Evolutionary conservation across 53 echinoderm and acorn worm genomes (phyloP), one percentile per base, ranked within the genome.

Genomic region (Luidia sarsii): DNA sequence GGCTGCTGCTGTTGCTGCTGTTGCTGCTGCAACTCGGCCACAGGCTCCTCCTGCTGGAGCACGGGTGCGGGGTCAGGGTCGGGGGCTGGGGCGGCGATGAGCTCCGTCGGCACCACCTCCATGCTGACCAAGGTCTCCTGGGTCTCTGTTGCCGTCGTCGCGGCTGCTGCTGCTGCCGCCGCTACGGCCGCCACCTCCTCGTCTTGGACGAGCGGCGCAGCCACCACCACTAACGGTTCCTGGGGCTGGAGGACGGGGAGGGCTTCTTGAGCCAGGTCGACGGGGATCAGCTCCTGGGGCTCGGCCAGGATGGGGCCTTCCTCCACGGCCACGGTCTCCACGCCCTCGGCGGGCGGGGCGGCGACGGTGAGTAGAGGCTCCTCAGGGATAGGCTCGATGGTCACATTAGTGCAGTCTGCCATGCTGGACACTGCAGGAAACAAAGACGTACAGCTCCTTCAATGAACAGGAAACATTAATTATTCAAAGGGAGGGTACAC

Each of bases 301-400:
- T 59, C 11, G 19, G 75, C 37, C 28, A 20, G 59, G 0, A 75
- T 75, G 7, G 30, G 39, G 20, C 59, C 43, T 46, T 75, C 59
- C 2, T 41, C 75, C 32, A 43, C 59, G 7, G 60, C 45, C n/a
- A 75, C 43, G 3, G 75, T 59, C 3, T 59, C 75, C 10, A 60
- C 13, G 30, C 60, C 59, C 6, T 75, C 75, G 30, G 75, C 60
- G n/a, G 57, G 59, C 41, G 75, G 43, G 16, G 60, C 75, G 15
- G 56, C 34, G 54, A 56, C 19, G 65, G 65, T 20, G 25, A 67
- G 39, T 22, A 46, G 9, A 30, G 75, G 75, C 31, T 75, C 75
- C 10, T 55, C 57, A 27, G 75, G 75, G 57, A 54, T 33, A 43
- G 57, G 43, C 29, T 59, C 75, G 60, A 45, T 57, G 3, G 68